phyloP scores from a whole-genome alignment of 1,140 invertebrate species.

The Rhopalosiphum maidis region DNA sequence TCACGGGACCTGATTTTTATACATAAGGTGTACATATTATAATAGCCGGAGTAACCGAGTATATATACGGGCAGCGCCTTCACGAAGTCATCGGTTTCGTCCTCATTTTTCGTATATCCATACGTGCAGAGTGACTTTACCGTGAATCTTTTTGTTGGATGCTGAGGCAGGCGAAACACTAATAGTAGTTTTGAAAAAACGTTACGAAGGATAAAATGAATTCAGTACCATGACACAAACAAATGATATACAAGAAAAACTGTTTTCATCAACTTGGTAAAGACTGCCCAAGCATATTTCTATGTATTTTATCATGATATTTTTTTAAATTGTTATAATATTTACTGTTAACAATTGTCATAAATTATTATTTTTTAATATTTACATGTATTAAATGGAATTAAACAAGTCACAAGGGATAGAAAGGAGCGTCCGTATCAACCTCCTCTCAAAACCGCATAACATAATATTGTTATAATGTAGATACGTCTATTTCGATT shows the following conservation, averaged over 20 bases:
- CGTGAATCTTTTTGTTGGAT: neutral
- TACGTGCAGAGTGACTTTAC: neutral
- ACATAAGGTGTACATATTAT: neutral
- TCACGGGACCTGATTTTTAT: neutral
- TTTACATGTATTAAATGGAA: neutral
- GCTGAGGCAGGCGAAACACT: neutral
- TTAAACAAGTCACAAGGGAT: neutral
- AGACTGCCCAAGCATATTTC: neutral
- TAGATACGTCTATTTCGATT: neutral
- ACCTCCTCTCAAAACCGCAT: neutral
- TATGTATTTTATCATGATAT: neutral
- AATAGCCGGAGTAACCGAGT: too few species aligned
- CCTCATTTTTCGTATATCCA: neutral
- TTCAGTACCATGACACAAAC: neutral
- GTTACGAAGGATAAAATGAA: neutral
- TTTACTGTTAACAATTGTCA: neutral
- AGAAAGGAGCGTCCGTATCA: neutral
- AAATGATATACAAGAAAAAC: neutral
- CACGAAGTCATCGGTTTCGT: neutral
- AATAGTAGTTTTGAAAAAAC: neutral
- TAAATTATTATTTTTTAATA: too few species aligned
- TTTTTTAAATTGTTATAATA: neutral
- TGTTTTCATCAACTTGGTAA: neutral
- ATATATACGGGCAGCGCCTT: neutral
- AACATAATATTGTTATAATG: neutral